A percentile compares a stretch with the other conserved stretches of the same genome.
These are phyloP conservation scores for Strigamia crassipes DNA, from an alignment of 2,888 invertebrate species.

Conservation along the genomic window DNA sequence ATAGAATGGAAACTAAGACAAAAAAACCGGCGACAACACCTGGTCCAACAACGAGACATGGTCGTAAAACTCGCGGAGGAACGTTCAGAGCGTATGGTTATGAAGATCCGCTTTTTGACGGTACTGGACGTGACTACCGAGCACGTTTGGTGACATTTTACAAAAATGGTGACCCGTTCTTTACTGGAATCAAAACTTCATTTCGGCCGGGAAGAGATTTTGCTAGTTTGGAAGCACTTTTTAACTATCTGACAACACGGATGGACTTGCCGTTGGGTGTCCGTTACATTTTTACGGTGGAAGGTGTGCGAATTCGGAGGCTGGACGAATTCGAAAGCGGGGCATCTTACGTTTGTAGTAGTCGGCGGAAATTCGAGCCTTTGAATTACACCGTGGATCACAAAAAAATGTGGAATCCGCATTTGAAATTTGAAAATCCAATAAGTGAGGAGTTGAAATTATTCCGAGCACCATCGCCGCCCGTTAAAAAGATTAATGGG, in stretches of 20 bases:
- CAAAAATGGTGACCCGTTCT: conserved; percentile 91
- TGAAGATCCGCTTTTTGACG: conserved; percentile 37
- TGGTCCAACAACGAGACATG: conserved; percentile 22
- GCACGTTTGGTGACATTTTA: conserved; percentile 80
- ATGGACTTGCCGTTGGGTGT: conserved; percentile 87
- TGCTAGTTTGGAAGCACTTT: conserved; percentile 78
- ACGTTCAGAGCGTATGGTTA: not conserved
- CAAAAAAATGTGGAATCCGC: conserved; percentile 51
- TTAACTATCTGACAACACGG: conserved; percentile 84
- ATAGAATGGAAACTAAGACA: conserved; percentile 37
- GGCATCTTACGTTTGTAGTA: conserved; percentile 90
- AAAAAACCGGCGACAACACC: conserved; percentile 29
- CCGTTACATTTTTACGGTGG: conserved; percentile 88
- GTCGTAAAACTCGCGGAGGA: conserved; percentile 43
- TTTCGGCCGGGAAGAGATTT: conserved; percentile 89
- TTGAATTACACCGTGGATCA: conserved; percentile 65
- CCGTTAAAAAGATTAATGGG: conserved; percentile 47
- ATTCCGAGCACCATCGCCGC: conserved; percentile 50
- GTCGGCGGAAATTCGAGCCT: conserved; percentile 81
- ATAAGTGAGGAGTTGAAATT: conserved; percentile 51
- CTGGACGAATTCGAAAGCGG: conserved; percentile 87
- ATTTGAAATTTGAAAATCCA: conserved; percentile 50
- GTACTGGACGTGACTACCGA: conserved; percentile 45
- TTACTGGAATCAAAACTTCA: conserved; percentile 83
- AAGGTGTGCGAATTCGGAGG: conserved; percentile 81